phyloP scores from a whole-genome alignment of 2,888 invertebrate genomes.

The Elmis aenea region DNA sequence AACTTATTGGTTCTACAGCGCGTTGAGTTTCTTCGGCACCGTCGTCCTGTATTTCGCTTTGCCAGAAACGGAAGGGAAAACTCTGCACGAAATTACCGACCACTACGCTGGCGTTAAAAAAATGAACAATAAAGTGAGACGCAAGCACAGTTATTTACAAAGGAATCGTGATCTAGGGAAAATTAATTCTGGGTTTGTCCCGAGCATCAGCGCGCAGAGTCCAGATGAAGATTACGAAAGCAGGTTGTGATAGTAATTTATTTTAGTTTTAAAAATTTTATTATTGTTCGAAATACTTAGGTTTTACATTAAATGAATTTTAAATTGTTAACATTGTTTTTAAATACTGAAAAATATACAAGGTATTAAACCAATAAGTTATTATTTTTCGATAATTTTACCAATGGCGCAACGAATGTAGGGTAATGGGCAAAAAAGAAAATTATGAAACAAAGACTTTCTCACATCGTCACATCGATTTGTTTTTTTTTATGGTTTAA shows the following conservation, averaged over 20 bases:
- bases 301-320: too few species aligned
- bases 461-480: too few species aligned
- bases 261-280: background rate
- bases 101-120: conserved; percentile 60
- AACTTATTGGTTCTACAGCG: conserved; percentile 66
- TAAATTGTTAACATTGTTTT: too few species aligned
- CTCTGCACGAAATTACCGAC: conserved; percentile 64
- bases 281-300: too few species aligned
- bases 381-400: too few species aligned
- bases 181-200: conserved; percentile 17
- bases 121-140: conserved; percentile 48
- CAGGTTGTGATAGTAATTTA: conserved; percentile 10
- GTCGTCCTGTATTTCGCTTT: conserved; percentile 61
- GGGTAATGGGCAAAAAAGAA: too few species aligned
- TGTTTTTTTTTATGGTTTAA: too few species aligned
- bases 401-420: too few species aligned
- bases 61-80: conserved; percentile 80
- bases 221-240: conserved; percentile 10
- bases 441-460: too few species aligned
- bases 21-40: conserved; percentile 60
- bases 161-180: conserved; percentile 8
- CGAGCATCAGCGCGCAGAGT: conserved; percentile 3
- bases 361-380: too few species aligned
- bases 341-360: too few species aligned
- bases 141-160: conserved; percentile 29